These are phyloP conservation scores for Lagopus muta DNA, from an alignment of 2,113 vertebrate genomes.

Conservation along the genomic window DNA sequence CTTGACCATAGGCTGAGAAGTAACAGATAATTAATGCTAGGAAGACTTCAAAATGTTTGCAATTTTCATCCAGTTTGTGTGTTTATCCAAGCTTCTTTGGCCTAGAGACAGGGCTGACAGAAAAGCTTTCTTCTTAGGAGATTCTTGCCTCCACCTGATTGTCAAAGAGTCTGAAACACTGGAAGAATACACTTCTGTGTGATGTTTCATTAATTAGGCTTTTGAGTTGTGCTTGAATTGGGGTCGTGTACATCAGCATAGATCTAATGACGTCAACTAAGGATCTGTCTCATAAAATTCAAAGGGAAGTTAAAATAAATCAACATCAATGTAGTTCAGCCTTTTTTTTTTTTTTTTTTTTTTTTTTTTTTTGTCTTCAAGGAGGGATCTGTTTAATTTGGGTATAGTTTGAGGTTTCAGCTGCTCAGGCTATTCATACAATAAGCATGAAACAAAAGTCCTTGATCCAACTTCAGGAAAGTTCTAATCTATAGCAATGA, in stretches of 20 bases:
- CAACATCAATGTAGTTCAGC: not conserved
- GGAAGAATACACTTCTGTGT: conserved; percentile 11
- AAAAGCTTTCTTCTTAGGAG: conserved; percentile 24
- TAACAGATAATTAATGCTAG: conserved; percentile 13
- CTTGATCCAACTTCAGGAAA: not conserved
- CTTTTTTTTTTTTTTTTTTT: not conserved
- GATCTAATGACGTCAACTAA: conserved; percentile 33
- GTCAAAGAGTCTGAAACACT: conserved; percentile 20
- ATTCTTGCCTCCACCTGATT: not conserved
- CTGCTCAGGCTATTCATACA: not conserved
- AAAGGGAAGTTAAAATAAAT: conserved; percentile 52
- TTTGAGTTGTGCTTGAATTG: conserved; percentile 39
- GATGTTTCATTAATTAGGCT: conserved; percentile 55
- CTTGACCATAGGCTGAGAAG: not conserved
- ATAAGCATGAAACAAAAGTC: not conserved
- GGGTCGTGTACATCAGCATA: not conserved
- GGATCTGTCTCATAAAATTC: conserved; percentile 38
- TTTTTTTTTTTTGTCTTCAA: conserved; percentile 24
- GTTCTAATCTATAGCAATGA: not conserved
- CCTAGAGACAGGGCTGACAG: not conserved
- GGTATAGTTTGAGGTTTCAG: conserved; percentile 11
- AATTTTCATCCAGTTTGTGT: not conserved
- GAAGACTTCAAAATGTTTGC: conserved; percentile 19
- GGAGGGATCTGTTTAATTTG: not conserved
- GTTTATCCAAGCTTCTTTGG: conserved; percentile 20